Conservation (phyloP, 2,113 vertebrate genomes). For the Oriolus oriolus region DNA sequence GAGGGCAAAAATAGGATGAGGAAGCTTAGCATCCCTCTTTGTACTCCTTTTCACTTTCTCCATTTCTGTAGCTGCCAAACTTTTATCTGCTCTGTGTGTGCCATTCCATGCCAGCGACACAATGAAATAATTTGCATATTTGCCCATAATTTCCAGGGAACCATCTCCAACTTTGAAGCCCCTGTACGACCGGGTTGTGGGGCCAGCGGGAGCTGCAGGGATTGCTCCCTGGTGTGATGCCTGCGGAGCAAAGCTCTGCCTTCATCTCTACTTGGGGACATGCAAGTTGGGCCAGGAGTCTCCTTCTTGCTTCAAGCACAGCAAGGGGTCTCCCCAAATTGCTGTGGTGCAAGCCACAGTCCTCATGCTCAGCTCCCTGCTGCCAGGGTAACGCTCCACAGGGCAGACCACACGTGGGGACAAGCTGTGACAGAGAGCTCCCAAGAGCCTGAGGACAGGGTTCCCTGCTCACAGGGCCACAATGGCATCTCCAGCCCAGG, state of each 20-base stretch:
- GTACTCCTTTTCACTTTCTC: not conserved
- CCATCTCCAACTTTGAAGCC: not conserved
- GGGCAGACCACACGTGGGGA: not conserved
- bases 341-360: fast-evolving
- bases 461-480: fast-evolving
- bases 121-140: slow-evolving; percentile 30
- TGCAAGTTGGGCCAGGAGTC: fast-evolving
- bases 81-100: not conserved
- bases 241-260: not conserved
- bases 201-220: fast-evolving
- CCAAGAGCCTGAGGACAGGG: not conserved
- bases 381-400: fast-evolving
- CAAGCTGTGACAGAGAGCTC: fast-evolving
- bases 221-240: not conserved
- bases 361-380: not conserved
- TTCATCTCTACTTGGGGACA: not conserved
- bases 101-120: not conserved
- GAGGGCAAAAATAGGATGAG: not conserved
- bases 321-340: not conserved
- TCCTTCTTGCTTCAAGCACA: not conserved
- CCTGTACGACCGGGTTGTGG: fast-evolving
- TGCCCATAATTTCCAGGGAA: not conserved
- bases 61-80: slow-evolving; percentile 5
- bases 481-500: not conserved
- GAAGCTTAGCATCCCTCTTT: not conserved